These are phyloP conservation scores for Nebria salina DNA, from an alignment of 2,888 invertebrate species.

Conservation along the genomic window DNA sequence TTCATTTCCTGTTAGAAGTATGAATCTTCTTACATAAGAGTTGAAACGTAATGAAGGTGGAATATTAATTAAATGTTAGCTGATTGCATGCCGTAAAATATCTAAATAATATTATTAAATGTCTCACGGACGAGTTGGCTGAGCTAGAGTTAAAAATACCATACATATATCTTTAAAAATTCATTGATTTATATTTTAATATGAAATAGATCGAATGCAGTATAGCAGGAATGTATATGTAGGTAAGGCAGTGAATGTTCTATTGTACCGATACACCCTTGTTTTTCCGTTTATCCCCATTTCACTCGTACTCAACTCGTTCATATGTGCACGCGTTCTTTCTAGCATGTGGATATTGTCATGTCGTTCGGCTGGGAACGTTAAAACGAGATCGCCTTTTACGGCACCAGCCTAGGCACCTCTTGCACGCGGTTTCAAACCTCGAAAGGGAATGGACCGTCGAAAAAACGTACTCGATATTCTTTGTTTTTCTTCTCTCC, in stretches of 20 bases:
- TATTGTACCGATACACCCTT: background rate
- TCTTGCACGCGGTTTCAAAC: constrained; percentile 8
- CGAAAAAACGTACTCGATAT: constrained; percentile 26
- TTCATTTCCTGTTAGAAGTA: too few relatives aligned
- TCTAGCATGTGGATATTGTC: background rate
- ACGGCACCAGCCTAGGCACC: constrained; percentile 24
- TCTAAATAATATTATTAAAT: too few relatives aligned
- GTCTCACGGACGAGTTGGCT: too few relatives aligned
- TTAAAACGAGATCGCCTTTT: constrained; percentile 35
- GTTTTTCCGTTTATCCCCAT: background rate
- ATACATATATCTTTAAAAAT: too few relatives aligned
- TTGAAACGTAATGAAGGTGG: too few relatives aligned
- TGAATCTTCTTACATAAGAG: too few relatives aligned
- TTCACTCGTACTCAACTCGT: background rate
- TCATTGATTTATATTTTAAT: too few relatives aligned
- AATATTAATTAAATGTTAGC: too few relatives aligned
- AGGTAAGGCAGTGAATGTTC: background rate
- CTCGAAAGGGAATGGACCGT: constrained; percentile 3
- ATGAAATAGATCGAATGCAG: background rate
- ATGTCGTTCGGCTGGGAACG: constrained; percentile 13
- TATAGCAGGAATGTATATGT: background rate
- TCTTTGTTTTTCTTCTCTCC: background rate
- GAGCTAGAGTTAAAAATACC: too few relatives aligned
- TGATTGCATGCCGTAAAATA: too few relatives aligned
- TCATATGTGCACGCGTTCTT: background rate